Percentiles rank a stretch among this genome's conserved stretches.
Conservation (phyloP, 2,888 invertebrate species). For the Iphiclides podalirius region DNA sequence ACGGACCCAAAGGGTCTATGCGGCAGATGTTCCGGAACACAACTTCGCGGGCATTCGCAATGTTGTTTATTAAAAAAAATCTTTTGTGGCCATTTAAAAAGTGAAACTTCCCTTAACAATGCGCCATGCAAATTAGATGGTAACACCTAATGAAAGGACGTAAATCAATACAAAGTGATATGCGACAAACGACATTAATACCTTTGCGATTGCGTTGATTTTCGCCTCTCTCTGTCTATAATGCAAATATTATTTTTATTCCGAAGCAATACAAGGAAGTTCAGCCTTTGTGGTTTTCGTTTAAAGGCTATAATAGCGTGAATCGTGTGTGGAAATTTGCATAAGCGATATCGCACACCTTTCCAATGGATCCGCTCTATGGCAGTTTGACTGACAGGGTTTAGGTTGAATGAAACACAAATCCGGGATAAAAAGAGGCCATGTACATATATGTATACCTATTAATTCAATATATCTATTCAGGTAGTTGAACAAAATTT, state of each 20-base stretch:
- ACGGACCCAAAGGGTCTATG: constrained; percentile 33
- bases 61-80: constrained; percentile 74
- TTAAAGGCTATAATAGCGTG: constrained; percentile 38
- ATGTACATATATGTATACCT: background rate
- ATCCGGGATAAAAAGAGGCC: constrained; percentile 36
- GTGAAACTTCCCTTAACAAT: constrained; percentile 72
- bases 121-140: constrained; percentile 76
- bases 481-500: no score
- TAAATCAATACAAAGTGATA: constrained; percentile 32
- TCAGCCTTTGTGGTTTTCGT: constrained; percentile 27
- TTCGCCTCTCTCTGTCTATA: constrained; percentile 36
- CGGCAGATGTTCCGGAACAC: constrained; percentile 74
- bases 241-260: constrained; percentile 54
- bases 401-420: constrained; percentile 44
- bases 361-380: constrained; percentile 68
- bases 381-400: constrained; percentile 71
- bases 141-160: constrained; percentile 35
- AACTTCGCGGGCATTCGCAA: constrained; percentile 60
- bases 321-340: constrained; percentile 60
- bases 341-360: constrained; percentile 69
- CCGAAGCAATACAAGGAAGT: constrained; percentile 22
- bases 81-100: constrained; percentile 78
- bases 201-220: constrained; percentile 34
- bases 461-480: background rate
- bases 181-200: constrained; percentile 45